Evolutionary conservation across 2,797 vertebrate genomes (phyloP).

Genomic region (Florisuga fusca): DNA sequence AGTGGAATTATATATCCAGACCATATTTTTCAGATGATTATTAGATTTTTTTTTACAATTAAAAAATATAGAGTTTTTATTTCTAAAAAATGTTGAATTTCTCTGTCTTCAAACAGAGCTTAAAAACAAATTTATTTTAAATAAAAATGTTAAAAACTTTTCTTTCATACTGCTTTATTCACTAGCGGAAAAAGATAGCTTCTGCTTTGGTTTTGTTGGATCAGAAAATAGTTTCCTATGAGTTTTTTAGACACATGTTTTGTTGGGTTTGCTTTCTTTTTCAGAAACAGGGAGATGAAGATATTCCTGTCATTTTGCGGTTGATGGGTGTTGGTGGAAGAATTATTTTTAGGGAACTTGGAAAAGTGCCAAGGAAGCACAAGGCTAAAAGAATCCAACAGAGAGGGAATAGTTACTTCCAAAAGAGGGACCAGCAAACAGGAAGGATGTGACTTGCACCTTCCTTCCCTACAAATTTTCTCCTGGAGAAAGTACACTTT

Average conservation of each 20-base stretch:
- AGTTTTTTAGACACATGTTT: conserved; percentile 12
- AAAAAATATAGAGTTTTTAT: background rate
- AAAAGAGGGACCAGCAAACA: background rate
- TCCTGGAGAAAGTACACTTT: background rate
- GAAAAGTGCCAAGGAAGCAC: conserved; percentile 30
- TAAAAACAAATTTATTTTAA: background rate
- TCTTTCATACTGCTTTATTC: background rate
- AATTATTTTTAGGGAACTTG: conserved; percentile 62
- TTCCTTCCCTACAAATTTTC: background rate
- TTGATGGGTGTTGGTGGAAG: conserved; percentile 43
- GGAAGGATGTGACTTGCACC: background rate
- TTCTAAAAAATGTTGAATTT: background rate
- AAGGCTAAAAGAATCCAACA: background rate
- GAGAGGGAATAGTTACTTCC: conserved; percentile 7
- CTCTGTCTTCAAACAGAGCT: background rate
- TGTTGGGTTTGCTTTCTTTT: conserved; percentile 4
- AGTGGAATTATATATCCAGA: background rate
- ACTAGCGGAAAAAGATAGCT: background rate
- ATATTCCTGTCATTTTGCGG: conserved; percentile 43
- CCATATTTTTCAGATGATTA: background rate
- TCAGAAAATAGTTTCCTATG: conserved; percentile 4
- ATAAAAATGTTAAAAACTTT: background rate
- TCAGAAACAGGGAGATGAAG: conserved; percentile 14
- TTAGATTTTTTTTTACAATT: background rate
- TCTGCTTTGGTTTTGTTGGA: background rate